These are phyloP conservation scores for Tachycineta bicolor DNA, from an alignment of 2,113 vertebrate genomes.

Conservation along the genomic window DNA sequence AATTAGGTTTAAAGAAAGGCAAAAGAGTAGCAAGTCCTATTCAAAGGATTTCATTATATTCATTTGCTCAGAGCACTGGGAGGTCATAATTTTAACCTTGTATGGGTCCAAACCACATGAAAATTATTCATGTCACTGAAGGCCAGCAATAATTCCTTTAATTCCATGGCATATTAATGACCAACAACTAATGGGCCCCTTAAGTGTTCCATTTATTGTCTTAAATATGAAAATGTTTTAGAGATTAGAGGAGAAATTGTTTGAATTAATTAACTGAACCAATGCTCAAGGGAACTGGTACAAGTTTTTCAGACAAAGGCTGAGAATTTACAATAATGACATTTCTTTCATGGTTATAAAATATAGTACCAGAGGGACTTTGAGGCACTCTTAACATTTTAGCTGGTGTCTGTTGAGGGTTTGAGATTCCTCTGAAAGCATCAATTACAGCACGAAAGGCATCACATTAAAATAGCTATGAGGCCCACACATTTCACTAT, in stretches of 20 bases:
- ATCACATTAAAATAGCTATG: conserved; percentile 72
- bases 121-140: conserved; percentile 69
- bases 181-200: conserved; percentile 73
- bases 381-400: conserved; percentile 79
- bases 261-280: conserved; percentile 85
- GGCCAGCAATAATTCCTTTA: conserved; percentile 73
- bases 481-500: conserved; percentile 66
- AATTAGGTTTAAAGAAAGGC: conserved; percentile 51
- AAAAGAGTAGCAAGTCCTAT: conserved; percentile 9
- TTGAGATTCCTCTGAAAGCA: conserved; percentile 76
- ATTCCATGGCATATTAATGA: conserved; percentile 78
- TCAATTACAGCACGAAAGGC: conserved; percentile 77
- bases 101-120: conserved; percentile 48
- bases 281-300: conserved; percentile 72
- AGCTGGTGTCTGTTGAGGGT: conserved; percentile 74
- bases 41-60: conserved; percentile 64
- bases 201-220: conserved; percentile 81
- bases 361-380: conserved; percentile 75
- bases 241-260: conserved; percentile 79
- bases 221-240: conserved; percentile 86
- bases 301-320: conserved; percentile 82
- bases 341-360: conserved; percentile 80
- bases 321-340: conserved; percentile 81
- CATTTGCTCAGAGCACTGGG: conserved; percentile 26
- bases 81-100: conserved; percentile 74